These are phyloP conservation scores for Hestina assimilis DNA, from an alignment of 1,140 invertebrate species.

Conservation along the genomic window DNA sequence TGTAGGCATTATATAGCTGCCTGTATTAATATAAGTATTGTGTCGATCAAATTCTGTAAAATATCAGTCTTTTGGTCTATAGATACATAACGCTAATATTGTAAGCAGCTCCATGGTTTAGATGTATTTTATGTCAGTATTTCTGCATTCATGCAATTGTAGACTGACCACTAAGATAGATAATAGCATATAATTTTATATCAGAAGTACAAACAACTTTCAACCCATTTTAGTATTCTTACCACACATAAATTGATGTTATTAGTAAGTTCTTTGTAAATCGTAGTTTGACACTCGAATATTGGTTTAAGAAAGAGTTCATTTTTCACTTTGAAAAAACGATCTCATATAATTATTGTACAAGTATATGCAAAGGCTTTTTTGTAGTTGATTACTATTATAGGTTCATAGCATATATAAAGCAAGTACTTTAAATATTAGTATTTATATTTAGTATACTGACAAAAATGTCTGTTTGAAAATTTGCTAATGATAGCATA, in stretches of 20 bases:
- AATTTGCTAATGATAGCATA: too few species aligned
- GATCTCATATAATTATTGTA: not conserved
- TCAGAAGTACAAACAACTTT: slow-evolving; percentile 3
- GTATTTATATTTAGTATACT: too few species aligned
- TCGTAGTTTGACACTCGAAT: not conserved
- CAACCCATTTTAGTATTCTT: not conserved
- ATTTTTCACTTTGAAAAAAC: not conserved
- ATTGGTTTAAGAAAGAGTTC: not conserved
- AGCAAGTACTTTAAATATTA: too few species aligned
- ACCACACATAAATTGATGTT: not conserved
- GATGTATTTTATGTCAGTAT: slow-evolving; percentile 5
- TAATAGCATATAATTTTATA: slow-evolving; percentile 1
- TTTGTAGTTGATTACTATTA: not conserved
- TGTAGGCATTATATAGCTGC: not conserved
- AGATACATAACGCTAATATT: not conserved
- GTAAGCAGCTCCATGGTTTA: slow-evolving; percentile 1
- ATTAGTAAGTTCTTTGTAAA: not conserved
- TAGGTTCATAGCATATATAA: too few species aligned
- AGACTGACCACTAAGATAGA: slow-evolving; percentile 20
- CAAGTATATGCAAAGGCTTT: not conserved
- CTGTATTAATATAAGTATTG: too few species aligned
- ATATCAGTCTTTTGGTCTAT: not conserved
- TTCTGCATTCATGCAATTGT: slow-evolving; percentile 14
- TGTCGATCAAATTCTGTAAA: not conserved
- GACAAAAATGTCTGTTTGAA: too few species aligned